phyloP scores from a whole-genome alignment of 2,888 invertebrate species.

The Tipula unca region DNA sequence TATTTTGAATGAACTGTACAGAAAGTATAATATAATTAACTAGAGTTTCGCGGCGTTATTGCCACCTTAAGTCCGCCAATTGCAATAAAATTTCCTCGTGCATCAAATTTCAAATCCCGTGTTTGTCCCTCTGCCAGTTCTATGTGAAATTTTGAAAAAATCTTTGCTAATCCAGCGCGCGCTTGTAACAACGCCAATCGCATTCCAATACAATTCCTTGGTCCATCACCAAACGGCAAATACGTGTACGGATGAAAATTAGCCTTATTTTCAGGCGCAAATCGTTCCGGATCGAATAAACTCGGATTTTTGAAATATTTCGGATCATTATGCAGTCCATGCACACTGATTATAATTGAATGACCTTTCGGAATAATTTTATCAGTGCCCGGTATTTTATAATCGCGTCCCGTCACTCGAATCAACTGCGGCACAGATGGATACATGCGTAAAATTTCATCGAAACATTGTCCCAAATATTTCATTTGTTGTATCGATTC shows the following conservation, averaged over 20 bases:
- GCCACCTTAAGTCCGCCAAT: not conserved
- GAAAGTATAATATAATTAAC: no score
- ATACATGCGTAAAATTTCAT: conserved; percentile 49
- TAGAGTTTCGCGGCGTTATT: not conserved
- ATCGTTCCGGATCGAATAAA: conserved; percentile 53
- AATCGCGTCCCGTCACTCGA: conserved; percentile 45
- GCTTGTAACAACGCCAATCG: not conserved
- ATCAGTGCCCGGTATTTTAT: conserved; percentile 43
- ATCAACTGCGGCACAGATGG: conserved; percentile 47
- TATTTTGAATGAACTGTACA: no score
- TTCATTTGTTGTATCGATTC: not conserved
- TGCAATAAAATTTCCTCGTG: not conserved
- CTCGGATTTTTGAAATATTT: conserved; percentile 51
- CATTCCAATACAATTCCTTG: not conserved
- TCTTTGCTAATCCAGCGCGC: not conserved
- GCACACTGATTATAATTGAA: conserved; percentile 45
- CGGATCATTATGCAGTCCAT: conserved; percentile 51
- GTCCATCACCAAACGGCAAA: not conserved
- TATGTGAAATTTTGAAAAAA: not conserved
- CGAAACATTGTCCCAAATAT: conserved; percentile 25
- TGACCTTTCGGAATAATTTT: conserved; percentile 47
- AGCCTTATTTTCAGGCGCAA: conserved; percentile 44
- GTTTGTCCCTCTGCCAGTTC: not conserved
- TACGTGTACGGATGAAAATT: not conserved
- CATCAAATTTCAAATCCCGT: not conserved